These are phyloP conservation scores for Macaria notata DNA, from an alignment of 2,888 invertebrate genomes.

Conservation along the genomic window DNA sequence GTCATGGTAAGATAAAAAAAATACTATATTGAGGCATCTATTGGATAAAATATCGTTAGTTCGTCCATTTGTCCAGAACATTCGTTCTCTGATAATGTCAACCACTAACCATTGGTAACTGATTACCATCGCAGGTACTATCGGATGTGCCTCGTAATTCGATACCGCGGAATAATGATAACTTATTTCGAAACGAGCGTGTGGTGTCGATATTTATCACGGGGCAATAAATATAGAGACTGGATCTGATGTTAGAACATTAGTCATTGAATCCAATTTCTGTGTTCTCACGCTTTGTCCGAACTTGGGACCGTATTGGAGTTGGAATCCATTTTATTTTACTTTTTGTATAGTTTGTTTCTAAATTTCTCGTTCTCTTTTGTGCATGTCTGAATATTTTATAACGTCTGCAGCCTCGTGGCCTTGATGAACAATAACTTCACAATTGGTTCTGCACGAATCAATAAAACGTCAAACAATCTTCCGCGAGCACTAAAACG, in stretches of 20 bases:
- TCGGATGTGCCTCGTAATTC: slow-evolving; percentile 30
- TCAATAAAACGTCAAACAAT: slow-evolving; percentile 22
- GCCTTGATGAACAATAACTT: slow-evolving; percentile 32
- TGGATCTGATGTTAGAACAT: slow-evolving; percentile 28
- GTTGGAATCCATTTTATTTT: slow-evolving; percentile 19
- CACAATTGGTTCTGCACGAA: slow-evolving; percentile 34
- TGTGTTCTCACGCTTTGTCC: slow-evolving; percentile 33
- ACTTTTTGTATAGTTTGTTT: no score
- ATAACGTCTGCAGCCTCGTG: slow-evolving; percentile 19
- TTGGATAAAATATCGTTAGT: no score
- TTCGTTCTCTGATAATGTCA: slow-evolving; percentile 55
- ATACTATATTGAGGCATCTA: no score
- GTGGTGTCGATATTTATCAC: slow-evolving; percentile 19
- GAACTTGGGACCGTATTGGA: slow-evolving; percentile 18
- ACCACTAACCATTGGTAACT: slow-evolving; percentile 45
- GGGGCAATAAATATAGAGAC: slow-evolving; percentile 16
- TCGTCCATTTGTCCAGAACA: no score
- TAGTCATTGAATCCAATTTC: slow-evolving; percentile 35
- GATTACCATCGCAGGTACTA: slow-evolving; percentile 55
- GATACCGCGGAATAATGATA: slow-evolving; percentile 26
- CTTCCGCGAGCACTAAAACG: slow-evolving; percentile 21
- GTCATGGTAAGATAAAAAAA: no score
- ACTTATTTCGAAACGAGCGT: slow-evolving; percentile 22
- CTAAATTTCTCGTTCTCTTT: background rate
- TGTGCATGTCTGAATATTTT: background rate